phyloP scores from a whole-genome alignment of 1,140 invertebrate species.

The Saxidomus purpurata region DNA sequence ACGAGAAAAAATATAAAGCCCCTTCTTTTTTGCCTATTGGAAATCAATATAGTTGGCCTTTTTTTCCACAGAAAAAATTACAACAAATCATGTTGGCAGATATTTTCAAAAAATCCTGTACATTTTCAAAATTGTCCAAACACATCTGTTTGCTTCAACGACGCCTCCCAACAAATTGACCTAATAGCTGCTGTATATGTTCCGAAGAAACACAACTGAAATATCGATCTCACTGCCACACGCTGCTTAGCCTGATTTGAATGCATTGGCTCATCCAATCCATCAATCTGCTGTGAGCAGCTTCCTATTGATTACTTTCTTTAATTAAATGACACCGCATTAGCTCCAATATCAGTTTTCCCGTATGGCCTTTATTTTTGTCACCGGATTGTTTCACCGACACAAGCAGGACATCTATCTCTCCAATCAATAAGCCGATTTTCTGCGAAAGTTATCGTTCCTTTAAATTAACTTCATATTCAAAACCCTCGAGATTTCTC shows the following conservation, averaged over 20 bases:
- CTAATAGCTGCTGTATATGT: background rate
- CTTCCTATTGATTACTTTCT: background rate
- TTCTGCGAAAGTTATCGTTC: background rate
- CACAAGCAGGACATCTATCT: background rate
- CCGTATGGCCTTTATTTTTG: slow-evolving; percentile 12
- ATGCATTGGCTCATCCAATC: background rate
- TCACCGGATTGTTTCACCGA: background rate
- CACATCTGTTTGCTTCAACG: background rate
- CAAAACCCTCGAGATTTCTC: background rate
- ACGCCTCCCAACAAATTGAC: background rate
- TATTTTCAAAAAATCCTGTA: too few species aligned
- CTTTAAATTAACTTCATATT: background rate
- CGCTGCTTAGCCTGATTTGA: background rate
- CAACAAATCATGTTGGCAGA: background rate
- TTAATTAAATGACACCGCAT: slow-evolving; percentile 26
- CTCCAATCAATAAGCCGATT: background rate
- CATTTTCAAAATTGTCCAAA: too few species aligned
- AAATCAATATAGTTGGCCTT: background rate
- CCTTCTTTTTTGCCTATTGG: background rate
- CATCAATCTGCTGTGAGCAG: background rate
- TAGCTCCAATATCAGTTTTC: slow-evolving; percentile 7
- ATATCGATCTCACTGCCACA: background rate
- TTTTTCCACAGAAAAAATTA: background rate
- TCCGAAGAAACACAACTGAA: background rate
- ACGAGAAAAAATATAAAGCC: background rate